phyloP scores from a whole-genome alignment of 2,113 vertebrate genomes.

The Nycticryphes semicollaris region DNA sequence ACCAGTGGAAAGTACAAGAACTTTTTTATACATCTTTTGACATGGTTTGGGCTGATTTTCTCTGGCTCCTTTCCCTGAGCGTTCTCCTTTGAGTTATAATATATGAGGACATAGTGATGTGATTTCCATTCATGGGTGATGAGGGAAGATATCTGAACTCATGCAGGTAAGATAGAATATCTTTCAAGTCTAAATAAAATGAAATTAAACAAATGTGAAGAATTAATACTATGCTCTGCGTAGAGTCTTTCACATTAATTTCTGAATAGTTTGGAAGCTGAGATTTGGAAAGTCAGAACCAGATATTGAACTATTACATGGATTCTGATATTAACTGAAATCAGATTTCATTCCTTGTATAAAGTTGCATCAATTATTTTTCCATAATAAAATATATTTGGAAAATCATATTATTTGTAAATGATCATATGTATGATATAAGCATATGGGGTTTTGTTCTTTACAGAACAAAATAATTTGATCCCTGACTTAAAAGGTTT shows the following conservation, averaged over 20 bases:
- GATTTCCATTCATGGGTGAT: background rate
- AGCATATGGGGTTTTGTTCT: background rate
- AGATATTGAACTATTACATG: background rate
- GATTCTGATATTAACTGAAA: background rate
- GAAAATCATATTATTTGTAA: background rate
- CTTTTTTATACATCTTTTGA: background rate
- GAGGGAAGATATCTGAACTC: background rate
- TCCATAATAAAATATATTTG: background rate
- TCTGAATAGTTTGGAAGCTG: background rate
- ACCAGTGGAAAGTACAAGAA: background rate
- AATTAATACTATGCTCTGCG: background rate
- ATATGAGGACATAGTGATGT: background rate
- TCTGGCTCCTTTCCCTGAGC: background rate
- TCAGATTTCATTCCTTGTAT: background rate
- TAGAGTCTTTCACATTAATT: background rate
- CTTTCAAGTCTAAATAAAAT: slow-evolving; percentile 16
- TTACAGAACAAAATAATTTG: background rate
- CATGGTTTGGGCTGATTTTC: background rate
- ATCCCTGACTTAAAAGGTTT: background rate
- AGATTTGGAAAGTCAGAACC: background rate
- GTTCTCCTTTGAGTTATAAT: background rate
- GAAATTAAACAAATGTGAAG: background rate
- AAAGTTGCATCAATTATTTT: background rate
- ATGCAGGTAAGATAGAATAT: background rate
- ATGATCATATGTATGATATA: background rate